Conservation (phyloP, 2,797 vertebrate species). For the Benthosema pterotum region DNA sequence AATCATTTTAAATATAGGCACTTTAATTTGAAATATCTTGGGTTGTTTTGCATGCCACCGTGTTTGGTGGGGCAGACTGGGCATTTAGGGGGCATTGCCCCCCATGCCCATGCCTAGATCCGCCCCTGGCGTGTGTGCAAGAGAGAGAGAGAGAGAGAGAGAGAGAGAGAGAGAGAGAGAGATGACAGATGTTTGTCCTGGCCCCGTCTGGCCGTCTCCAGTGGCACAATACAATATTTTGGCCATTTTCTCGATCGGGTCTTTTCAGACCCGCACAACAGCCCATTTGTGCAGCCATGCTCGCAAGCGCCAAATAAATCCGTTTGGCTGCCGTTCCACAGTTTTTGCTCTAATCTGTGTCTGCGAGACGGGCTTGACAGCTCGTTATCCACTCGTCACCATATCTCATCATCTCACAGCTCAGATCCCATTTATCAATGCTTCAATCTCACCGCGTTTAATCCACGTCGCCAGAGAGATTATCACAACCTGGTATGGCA, state of each 20-base stretch:
- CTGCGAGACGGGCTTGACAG: conserved; percentile 49
- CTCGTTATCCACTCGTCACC: conserved; percentile 58
- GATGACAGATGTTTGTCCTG: conserved; percentile 24
- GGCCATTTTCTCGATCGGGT: conserved; percentile 49
- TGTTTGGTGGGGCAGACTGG: too few species aligned
- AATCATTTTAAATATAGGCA: too few species aligned
- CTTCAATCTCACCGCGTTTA: conserved; percentile 43
- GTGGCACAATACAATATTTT: conserved; percentile 29
- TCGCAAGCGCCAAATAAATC: conserved; percentile 35
- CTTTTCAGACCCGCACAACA: conserved; percentile 38
- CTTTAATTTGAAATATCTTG: too few species aligned
- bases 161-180: conserved; percentile 20
- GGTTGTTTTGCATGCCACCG: too few species aligned
- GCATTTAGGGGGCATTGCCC: too few species aligned
- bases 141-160: conserved; percentile 20
- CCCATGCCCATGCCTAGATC: too few species aligned
- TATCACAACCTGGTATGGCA: conserved; percentile 6
- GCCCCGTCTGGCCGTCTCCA: conserved; percentile 51
- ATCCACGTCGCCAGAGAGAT: conserved; percentile 39
- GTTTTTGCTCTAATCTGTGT: conserved; percentile 42
- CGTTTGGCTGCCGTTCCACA: conserved; percentile 23
- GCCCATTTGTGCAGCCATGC: conserved; percentile 20
- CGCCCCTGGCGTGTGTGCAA: too few species aligned
- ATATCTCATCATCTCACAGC: conserved; percentile 66
- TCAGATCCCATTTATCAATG: conserved; percentile 43